These are phyloP conservation scores for Acanthurus lineatus DNA, from an alignment of 2,797 vertebrate species.

Conservation along the genomic window DNA sequence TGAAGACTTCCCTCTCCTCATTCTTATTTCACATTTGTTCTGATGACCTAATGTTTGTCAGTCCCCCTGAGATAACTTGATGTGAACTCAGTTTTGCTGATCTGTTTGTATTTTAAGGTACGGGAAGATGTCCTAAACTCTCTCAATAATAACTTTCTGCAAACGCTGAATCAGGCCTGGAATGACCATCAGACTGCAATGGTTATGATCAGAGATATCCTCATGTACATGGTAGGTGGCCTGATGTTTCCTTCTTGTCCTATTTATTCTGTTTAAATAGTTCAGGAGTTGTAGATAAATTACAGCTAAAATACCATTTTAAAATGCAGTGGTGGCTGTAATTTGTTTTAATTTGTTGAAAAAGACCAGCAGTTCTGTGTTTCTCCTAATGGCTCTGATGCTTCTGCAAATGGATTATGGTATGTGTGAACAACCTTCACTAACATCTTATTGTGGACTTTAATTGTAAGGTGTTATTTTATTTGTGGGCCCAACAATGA, in stretches of 20 bases:
- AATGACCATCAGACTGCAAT: constrained; percentile 98
- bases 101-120: constrained; percentile 84
- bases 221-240: constrained; percentile 96
- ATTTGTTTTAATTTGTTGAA: not conserved
- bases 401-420: constrained; percentile 11
- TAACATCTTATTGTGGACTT: constrained; percentile 38
- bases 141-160: constrained; percentile 96
- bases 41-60: not conserved
- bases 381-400: not conserved
- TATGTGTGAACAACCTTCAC: constrained; percentile 7
- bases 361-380: not conserved
- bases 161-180: constrained; percentile 97
- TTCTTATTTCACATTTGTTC: not conserved
- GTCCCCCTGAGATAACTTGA: not conserved
- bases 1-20: not conserved
- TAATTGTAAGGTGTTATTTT: constrained; percentile 43
- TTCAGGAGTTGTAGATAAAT: not conserved
- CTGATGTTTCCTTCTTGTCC: not conserved
- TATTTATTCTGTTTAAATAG: not conserved
- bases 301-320: not conserved
- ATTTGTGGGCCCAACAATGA: constrained; percentile 56
- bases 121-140: constrained; percentile 96
- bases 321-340: not conserved
- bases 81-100: not conserved
- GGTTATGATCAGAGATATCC: constrained; percentile 98